Base-by-base conservation (phyloP, 2,888 invertebrate species). In the Atrina japonica region DNA sequence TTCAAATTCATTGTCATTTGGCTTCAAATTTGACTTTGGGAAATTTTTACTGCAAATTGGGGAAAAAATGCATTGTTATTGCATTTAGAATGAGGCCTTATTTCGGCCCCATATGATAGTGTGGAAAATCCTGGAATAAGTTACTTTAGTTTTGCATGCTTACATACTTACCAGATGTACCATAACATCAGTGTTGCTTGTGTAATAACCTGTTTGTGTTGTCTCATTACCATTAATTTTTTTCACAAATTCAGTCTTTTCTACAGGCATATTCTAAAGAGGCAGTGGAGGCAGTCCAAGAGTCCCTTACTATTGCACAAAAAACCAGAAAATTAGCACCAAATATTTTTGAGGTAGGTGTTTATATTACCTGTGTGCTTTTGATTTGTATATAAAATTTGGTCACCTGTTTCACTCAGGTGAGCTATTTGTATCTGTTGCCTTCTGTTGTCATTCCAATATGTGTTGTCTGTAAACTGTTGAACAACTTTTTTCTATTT, bases 251-350 rank as follows among this genome's bases (percentile, higher is more conserved):
- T 61, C 63, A 64, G 35, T 70, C 67, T 69, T 55, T 70, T 90
- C 94, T 94, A 66, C 93, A 99, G 99, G 97, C 97, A 92, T 99
- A 99, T 93, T 97, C 98, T 80, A 96, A 97, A 92, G 97, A 97
- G 92, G 96, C 98, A 83, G 96, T 99, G 86, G 95, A 97, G 86
- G 97, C 97, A 93, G 99, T 99, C 89, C 99, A 99, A 92, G 97
- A 97, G 92, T 96, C 96, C 93, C 94, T 99, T 96, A 93, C 97
- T 96, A 92, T 97, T 96, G 93, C 98, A 52, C 89, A 90, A 83
- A 88, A 87, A 84, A 84, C 86, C 65, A 83, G 86, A 75, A 77
- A 76, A 65, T 78, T 99, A 88, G 97, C 98, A 85, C 95, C 96
- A 88, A 96, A 96, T 93, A 94, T 99, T 91, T 99, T 99, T 93